Conservation (phyloP, 2,888 invertebrate genomes). For the Diarsia rubi region DNA sequence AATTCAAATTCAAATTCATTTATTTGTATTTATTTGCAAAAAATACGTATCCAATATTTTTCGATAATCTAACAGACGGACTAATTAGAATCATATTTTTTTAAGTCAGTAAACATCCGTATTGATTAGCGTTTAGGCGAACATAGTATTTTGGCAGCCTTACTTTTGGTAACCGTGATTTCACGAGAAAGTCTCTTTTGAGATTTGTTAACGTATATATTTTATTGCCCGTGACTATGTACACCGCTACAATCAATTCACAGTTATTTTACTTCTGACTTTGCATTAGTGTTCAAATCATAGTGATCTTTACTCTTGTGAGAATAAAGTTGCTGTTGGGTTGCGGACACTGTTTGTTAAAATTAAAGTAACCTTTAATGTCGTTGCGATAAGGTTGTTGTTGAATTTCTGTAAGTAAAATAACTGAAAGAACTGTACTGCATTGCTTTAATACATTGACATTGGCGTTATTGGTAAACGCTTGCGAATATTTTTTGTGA, state of each 20-base stretch:
- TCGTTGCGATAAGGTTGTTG: too few relatives aligned
- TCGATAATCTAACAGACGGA: too few relatives aligned
- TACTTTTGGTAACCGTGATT: not conserved
- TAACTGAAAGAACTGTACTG: too few relatives aligned
- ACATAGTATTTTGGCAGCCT: not conserved
- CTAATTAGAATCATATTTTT: too few relatives aligned
- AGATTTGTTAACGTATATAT: not conserved
- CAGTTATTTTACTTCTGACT: not conserved
- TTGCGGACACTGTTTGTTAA: too few relatives aligned
- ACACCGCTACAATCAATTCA: not conserved
- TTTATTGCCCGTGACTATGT: not conserved
- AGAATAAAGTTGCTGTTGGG: not conserved
- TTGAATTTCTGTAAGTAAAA: too few relatives aligned
- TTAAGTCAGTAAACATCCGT: too few relatives aligned
- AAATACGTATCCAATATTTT: too few relatives aligned
- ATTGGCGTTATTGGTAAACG: not conserved
- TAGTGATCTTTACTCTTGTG: not conserved
- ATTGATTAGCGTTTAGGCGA: not conserved
- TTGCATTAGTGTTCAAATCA: not conserved
- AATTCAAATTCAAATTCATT: too few relatives aligned
- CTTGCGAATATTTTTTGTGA: not conserved
- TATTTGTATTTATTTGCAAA: too few relatives aligned
- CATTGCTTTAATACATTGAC: not conserved
- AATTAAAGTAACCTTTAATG: too few relatives aligned
- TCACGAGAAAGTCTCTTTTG: not conserved